These are phyloP conservation scores for Dendrocopos noguchii DNA, from an alignment of 2,113 vertebrate genomes.

Conservation along the genomic window DNA sequence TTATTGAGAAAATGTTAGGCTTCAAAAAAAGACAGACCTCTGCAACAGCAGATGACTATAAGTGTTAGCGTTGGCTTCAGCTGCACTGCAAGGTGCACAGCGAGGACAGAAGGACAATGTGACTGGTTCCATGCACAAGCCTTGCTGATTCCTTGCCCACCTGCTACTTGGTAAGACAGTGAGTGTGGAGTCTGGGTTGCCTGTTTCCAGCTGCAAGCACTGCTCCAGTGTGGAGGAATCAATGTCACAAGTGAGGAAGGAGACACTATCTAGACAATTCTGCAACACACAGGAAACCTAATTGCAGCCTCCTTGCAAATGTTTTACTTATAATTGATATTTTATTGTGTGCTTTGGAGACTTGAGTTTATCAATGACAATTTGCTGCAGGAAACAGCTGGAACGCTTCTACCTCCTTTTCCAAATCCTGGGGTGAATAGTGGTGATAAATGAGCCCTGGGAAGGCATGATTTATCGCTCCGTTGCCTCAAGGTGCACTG, in stretches of 20 bases:
- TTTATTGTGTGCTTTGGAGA: constrained; percentile 55
- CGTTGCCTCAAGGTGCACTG: constrained; percentile 29
- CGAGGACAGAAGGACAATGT: not conserved
- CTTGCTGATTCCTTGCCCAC: not conserved
- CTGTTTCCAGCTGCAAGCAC: not conserved
- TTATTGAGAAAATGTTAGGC: not conserved
- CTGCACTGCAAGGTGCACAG: accelerated
- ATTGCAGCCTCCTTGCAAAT: not conserved
- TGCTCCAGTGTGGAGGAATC: not conserved
- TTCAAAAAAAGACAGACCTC: not conserved
- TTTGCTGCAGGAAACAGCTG: constrained; percentile 19
- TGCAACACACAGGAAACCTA: not conserved
- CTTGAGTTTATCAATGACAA: constrained; percentile 42
- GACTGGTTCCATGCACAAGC: accelerated
- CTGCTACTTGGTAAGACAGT: not conserved
- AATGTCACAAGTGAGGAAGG: not conserved
- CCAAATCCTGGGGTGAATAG: not conserved
- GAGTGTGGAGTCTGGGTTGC: not conserved
- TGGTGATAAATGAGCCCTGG: constrained; percentile 62
- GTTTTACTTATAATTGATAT: constrained; percentile 25
- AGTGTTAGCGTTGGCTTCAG: not conserved
- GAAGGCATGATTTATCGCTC: constrained; percentile 62
- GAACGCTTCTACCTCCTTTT: constrained; percentile 9
- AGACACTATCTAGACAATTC: not conserved
- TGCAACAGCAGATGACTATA: accelerated